Evolutionary conservation across 2,888 invertebrate species (phyloP), one percentile per base, ranked within the genome.

Genomic region (Drosophila leonis): DNA sequence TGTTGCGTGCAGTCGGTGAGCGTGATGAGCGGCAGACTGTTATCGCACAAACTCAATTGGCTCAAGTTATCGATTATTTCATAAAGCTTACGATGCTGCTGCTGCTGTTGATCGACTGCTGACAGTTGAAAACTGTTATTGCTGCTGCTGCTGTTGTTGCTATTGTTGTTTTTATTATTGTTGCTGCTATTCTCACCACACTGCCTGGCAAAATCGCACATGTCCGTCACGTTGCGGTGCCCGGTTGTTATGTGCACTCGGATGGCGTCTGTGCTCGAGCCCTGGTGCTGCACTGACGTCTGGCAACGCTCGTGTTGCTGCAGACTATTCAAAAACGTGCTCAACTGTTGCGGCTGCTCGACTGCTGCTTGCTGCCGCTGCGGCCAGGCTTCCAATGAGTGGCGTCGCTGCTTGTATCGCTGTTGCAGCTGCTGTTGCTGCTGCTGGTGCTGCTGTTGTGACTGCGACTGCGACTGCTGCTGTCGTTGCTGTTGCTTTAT

Each of bases 1-100:
- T 81, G 83, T 72, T 85, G 82, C 65, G 75, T 91, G 52, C 86
- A 93, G 74, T 93, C 92, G 35, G 92, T 92, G 55, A 93, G 78
- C 39, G 92, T 90, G 15, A 93, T 93, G 78, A 90, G 91, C 54
- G 93, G 93, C 66, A 92, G 76, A 54, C 57, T 62, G 31, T 24
- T 75, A 63, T 90, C 88, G 59, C 76, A 83, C 65, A 92, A 72
- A 61, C 90, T 90, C 62, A 92, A 75, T 74, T 91, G 75, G 59
- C 88, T 85, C 13, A 83, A 61, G 75, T 92, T 91, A 65, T 92
- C 91, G 62, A 92, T 91, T 51, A 92, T 80, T 62, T 90, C 88
- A 70, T 85, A 90, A 18, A 92, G 69, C 74, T 72, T 70, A 42
- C 72, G 78, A 42, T 73, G 70, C 57, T 67, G 67, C 8, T 67